Conservation (phyloP, 2,113 vertebrate genomes). For the Eretmochelys imbricata region DNA sequence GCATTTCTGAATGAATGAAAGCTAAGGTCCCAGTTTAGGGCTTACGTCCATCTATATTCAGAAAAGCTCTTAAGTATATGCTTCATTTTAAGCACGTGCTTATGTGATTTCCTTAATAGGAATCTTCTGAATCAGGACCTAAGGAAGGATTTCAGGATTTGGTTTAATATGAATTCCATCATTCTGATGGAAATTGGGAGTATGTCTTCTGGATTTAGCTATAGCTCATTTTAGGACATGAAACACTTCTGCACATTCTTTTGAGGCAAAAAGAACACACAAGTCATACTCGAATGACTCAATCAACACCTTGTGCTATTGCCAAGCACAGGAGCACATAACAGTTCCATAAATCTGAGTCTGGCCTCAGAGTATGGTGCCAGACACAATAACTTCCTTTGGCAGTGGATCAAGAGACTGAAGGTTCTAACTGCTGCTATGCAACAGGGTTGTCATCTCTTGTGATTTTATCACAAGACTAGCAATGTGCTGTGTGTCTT, state of each 20-base stretch:
- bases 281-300: background rate
- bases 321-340: background rate
- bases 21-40: background rate
- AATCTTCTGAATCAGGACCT: background rate
- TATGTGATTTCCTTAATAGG: background rate
- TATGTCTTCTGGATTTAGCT: background rate
- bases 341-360: background rate
- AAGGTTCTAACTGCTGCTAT: background rate
- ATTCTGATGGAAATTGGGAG: background rate
- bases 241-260: background rate
- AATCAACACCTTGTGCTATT: background rate
- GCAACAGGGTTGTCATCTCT: accelerated
- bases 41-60: accelerated
- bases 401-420: background rate
- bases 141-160: background rate
- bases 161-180: background rate
- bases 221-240: too few relatives aligned
- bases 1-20: background rate
- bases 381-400: too few relatives aligned
- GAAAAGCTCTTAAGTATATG: accelerated
- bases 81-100: background rate
- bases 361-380: background rate
- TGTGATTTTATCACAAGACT: too few relatives aligned
- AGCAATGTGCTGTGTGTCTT: too few relatives aligned
- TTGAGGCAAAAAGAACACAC: background rate